Base-by-base conservation (phyloP, 2,888 invertebrate genomes). In the Philaethria dido region DNA sequence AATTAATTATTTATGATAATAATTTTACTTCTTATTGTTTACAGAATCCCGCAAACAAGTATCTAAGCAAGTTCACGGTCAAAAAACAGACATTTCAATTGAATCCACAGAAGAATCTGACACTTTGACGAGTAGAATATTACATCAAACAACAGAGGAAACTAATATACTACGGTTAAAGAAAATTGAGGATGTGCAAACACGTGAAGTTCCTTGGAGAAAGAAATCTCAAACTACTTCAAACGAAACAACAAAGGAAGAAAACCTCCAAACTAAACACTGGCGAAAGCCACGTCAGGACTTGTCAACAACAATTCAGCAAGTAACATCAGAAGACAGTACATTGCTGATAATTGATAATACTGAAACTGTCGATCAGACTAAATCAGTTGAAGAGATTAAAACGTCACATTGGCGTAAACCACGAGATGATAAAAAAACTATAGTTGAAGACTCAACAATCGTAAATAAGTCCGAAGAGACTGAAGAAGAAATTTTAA, bases 121-220 rank as follows among this genome's bases (percentile, higher is more conserved):
- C 62, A 69, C 72, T 25, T 78, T 73, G 16, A 75, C 77, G 48
- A 82, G 73, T 65, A 84, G 77, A 72, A 69, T 83, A 16, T 70
- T 75, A 62, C 88, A 83, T 73, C 82, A 88, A 77, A 79, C 85
- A 3, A 88, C 89, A 11, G 91, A 92, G 79, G 90, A 91, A 70
- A 81, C 80, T 11, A 91, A 86, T 71, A 87, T 92, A 62, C 73
- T 91, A 44, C 86, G 84, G 73, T 62, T 90, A 42, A 75, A 87
- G 72, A 82, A 81, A 69, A 64, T 79, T 59, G 81, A 89, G 75
- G 84, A 89, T 48, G 71, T 85, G 22, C 81, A 88, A 65, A 80
- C 81, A 5, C 87, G 77, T 69, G 83, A 81, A 74, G 70, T 80
- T 5, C 92, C 92, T 1, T 92, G 92, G 92, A 85, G 92, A n/a